A percentile compares a stretch with the other conserved stretches of the same genome.
Evolutionary conservation across 2,888 invertebrate species (phyloP).

Genomic region (Pherbina coryleti): DNA sequence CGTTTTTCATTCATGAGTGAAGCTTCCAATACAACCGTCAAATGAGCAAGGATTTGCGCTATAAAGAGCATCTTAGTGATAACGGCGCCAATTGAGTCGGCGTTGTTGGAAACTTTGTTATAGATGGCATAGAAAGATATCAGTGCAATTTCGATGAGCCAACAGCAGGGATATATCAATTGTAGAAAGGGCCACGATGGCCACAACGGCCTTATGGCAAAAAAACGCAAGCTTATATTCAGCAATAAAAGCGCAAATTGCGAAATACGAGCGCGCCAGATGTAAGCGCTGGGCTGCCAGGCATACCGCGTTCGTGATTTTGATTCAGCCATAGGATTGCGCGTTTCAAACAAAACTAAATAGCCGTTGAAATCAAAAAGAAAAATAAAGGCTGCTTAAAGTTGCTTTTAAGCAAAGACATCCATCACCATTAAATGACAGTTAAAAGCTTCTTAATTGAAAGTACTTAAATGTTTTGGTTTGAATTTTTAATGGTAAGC

Average conservation of each 20-base stretch:
- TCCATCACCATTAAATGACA: too few species aligned
- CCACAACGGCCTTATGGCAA: conserved; percentile 44
- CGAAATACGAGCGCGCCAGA: background rate
- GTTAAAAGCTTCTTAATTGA: background rate
- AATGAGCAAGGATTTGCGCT: conserved; percentile 51
- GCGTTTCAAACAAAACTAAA: background rate
- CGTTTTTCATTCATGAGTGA: conserved; percentile 45
- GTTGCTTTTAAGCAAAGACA: too few species aligned
- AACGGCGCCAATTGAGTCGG: conserved; percentile 45
- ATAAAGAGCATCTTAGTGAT: conserved; percentile 49
- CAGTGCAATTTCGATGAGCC: conserved; percentile 42
- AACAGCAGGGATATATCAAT: conserved; percentile 38
- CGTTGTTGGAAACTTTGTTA: background rate
- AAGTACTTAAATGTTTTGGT: background rate
- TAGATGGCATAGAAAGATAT: conserved; percentile 40
- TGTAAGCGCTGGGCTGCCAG: background rate
- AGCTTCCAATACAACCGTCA: conserved; percentile 52
- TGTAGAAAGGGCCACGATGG: conserved; percentile 29
- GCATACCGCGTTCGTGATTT: background rate
- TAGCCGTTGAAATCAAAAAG: too few species aligned
- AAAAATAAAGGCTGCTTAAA: too few species aligned
- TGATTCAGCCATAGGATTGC: background rate
- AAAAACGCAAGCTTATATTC: conserved; percentile 39
- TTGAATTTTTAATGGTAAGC: background rate
- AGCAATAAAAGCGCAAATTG: conserved; percentile 12